Conservation (phyloP, 2,797 vertebrate species). For the Sebastes steindachneri region DNA sequence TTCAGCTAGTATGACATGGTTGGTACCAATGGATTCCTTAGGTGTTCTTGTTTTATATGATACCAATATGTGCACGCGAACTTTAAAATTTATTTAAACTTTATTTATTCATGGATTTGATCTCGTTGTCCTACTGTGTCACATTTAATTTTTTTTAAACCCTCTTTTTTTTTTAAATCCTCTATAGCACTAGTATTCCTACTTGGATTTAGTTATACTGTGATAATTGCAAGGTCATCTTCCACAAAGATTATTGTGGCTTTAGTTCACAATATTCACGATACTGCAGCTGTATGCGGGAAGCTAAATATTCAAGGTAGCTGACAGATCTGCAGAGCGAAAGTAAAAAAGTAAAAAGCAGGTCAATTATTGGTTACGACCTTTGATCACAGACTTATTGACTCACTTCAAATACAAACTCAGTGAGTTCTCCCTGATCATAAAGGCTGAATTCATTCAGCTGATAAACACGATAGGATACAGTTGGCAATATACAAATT, state of each 20-base stretch:
- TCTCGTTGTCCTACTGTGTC: background rate
- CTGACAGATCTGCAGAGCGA: background rate
- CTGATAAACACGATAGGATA: slow-evolving; percentile 31
- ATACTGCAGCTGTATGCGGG: background rate
- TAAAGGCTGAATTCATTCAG: slow-evolving; percentile 43
- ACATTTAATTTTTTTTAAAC: background rate
- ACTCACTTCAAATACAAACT: background rate
- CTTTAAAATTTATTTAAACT: no score
- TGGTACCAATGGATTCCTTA: no score
- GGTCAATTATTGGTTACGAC: background rate
- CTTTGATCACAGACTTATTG: background rate
- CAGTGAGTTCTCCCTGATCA: background rate
- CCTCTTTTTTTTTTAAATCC: background rate
- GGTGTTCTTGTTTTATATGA: no score
- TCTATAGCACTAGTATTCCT: background rate
- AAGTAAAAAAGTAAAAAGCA: background rate
- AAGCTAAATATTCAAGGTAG: background rate
- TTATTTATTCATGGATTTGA: background rate
- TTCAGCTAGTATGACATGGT: no score
- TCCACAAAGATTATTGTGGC: background rate
- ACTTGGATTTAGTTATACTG: background rate
- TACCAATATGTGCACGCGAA: no score
- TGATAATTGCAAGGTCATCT: background rate
- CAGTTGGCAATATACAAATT: slow-evolving; percentile 70
- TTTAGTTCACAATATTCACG: background rate